Evolutionary conservation across 35 echinoderm and acorn worm species (phyloP).

Genomic region (Nesometra sesokonis): DNA sequence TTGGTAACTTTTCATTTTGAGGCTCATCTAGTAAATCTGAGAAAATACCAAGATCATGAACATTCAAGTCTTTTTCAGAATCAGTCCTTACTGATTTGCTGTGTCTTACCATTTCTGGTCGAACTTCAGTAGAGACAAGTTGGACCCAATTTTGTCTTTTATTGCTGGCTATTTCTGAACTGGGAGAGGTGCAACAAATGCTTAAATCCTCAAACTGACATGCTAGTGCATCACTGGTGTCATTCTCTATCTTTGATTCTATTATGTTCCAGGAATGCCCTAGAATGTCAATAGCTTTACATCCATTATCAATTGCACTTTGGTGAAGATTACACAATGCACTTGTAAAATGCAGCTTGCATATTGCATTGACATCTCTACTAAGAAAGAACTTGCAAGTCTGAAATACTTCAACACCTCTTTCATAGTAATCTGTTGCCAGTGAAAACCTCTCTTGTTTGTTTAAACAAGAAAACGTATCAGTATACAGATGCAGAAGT

Average conservation of each 20-base stretch:
- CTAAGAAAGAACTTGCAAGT: background rate
- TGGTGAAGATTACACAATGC: background rate
- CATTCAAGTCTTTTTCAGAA: background rate
- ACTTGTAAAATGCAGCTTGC: background rate
- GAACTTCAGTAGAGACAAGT: background rate
- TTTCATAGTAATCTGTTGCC: background rate
- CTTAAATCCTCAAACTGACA: background rate
- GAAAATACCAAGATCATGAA: background rate
- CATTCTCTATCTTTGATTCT: background rate
- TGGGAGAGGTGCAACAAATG: background rate
- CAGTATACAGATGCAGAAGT: background rate
- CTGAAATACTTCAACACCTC: background rate
- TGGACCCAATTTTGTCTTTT: background rate
- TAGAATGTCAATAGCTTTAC: background rate
- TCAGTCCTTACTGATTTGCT: background rate
- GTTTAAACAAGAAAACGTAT: background rate
- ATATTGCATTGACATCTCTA: background rate
- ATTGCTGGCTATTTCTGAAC: background rate
- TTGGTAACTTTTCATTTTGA: too few species aligned
- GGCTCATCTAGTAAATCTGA: background rate
- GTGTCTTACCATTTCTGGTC: background rate
- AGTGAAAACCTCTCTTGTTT: background rate
- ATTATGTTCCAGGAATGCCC: background rate
- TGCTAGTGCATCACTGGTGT: background rate
- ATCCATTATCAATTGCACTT: background rate